Evolutionary conservation across 2,797 vertebrate genomes (phyloP), one percentile per base, ranked within the genome.

Genomic region (Chiroxiphia lanceolata): DNA sequence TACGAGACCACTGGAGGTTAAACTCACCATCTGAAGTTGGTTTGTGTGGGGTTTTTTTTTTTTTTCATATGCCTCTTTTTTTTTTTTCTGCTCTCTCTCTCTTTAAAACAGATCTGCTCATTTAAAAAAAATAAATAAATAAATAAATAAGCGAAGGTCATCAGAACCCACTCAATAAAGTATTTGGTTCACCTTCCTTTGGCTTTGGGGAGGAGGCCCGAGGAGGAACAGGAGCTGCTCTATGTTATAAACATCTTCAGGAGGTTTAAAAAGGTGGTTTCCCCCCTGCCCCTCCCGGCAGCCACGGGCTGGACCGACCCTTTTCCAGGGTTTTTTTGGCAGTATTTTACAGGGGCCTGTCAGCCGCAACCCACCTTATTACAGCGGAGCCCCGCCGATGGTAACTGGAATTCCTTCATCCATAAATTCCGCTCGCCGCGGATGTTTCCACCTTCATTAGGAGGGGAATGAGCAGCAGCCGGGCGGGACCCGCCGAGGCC

Each of bases 11-110:
- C 89, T 86, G 93, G 90, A 98, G 97, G 98, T 97, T 98, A 98
- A 97, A 97, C 72, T 96, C 83, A 3, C 97, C 98, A 98, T 98
- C 97, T 98, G 98, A 98, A 98, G 87, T 97, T 98, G 95, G 97
- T 98, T 98, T 98, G 96, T 94, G 72, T 1, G 16, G 48, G 26
- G 5, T 15, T 27, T 45, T 18, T 61, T 76, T 18, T 60, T 76
- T 44, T 76, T 87, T 94, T 94, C 90, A 93, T 95, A 94, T 82
- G 38, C 72, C 33, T 6, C 9, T 1, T 10, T 34, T 21, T 44
- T 51, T 68, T 53, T 64, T 59, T 36, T 29, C 13, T 14, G 40
- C 40, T 40, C 68, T 74, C 44, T 21, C 48, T 75, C 70, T 75
- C 26, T 40, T 42, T 63, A 31, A 75, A 91, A 93, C 87, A 92